A percentile compares a stretch with the other conserved stretches of the same genome.
phyloP scores from a whole-genome alignment of 2,113 vertebrate species.

The Cyanistes caeruleus region DNA sequence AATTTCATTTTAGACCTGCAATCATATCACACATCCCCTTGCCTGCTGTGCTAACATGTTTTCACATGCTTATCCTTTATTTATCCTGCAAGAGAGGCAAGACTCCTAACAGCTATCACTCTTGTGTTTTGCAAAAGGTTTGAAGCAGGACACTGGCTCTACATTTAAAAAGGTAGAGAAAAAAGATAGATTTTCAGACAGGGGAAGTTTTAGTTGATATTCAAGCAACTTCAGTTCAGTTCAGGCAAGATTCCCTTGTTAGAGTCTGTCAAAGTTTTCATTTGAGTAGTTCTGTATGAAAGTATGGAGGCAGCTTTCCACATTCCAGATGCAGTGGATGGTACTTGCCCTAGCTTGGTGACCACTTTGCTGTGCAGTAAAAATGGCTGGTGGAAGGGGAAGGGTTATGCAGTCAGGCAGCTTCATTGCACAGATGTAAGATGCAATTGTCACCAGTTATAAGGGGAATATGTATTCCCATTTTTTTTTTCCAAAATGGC shows the following conservation, averaged over 20 bases:
- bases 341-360: neutral
- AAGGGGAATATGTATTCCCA: neutral
- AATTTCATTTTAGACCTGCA: slow-evolving; percentile 73
- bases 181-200: neutral
- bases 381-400: neutral
- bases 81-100: slow-evolving; percentile 35
- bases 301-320: neutral
- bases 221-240: neutral
- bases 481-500: neutral
- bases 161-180: neutral
- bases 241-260: neutral
- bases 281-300: neutral
- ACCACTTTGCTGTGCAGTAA: neutral
- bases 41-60: slow-evolving; percentile 76
- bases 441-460: fast-evolving
- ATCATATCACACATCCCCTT: slow-evolving; percentile 58
- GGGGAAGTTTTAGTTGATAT: neutral
- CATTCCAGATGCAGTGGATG: neutral
- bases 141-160: neutral
- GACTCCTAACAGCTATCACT: slow-evolving; percentile 30
- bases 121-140: slow-evolving; percentile 45
- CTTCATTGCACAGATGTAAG: fast-evolving
- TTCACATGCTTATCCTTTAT: slow-evolving; percentile 73
- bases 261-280: neutral
- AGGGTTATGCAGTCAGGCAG: neutral